Evolutionary conservation across 2,113 vertebrate species (phyloP).

Genomic region (Theropithecus gelada): DNA sequence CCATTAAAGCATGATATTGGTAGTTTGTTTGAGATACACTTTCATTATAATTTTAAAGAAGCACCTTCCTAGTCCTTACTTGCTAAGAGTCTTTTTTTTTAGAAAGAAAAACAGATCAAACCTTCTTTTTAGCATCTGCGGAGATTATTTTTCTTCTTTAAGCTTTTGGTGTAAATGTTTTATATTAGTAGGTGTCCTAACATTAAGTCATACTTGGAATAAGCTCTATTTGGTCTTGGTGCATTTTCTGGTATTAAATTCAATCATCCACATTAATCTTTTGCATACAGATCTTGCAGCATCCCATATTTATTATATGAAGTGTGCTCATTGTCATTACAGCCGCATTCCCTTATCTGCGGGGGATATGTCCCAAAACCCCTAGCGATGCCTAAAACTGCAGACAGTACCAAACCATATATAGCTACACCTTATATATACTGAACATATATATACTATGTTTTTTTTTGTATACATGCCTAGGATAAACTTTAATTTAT

Average conservation of each 20-base stretch:
- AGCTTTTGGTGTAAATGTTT: conserved; percentile 12
- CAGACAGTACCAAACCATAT: not conserved
- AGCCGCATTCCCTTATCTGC: too few species aligned
- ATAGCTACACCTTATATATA: too few species aligned
- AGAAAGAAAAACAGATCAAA: not conserved
- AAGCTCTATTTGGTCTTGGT: not conserved
- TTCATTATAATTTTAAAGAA: conserved; percentile 16
- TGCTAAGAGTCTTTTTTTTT: not conserved
- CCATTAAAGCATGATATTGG: not conserved
- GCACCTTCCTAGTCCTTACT: not conserved
- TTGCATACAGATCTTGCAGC: conserved; percentile 1
- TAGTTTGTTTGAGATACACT: not conserved
- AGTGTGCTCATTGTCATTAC: not conserved
- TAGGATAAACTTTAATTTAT: not conserved
- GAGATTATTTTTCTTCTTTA: conserved; percentile 36
- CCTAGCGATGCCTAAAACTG: not conserved
- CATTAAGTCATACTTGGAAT: conserved; percentile 38
- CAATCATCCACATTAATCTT: not conserved
- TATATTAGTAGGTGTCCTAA: conserved; percentile 29
- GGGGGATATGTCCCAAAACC: not conserved
- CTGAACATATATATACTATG: too few species aligned
- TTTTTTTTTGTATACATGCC: not conserved
- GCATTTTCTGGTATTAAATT: conserved; percentile 32
- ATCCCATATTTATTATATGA: not conserved
- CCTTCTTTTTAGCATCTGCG: conserved; percentile 14